Conservation (phyloP, 2,797 vertebrate species). For the Labeo calbasu region DNA sequence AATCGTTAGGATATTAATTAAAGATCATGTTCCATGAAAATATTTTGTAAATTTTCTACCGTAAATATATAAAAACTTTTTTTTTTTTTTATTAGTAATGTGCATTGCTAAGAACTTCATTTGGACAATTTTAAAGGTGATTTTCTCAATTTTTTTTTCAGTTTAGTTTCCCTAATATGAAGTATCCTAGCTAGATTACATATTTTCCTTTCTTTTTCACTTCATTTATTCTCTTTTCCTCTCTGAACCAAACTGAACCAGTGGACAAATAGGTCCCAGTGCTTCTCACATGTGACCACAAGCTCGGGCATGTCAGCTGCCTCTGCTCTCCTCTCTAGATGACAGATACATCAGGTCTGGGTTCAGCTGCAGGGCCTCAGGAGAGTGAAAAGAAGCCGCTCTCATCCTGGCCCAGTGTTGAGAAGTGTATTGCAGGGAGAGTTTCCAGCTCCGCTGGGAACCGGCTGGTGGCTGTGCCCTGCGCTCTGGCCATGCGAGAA, state of each 20-base stretch:
- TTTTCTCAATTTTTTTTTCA: too few relatives aligned
- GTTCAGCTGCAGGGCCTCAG: slow-evolving; percentile 62
- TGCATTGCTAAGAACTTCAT: too few relatives aligned
- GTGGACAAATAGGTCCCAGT: slow-evolving; percentile 57
- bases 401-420: slow-evolving; percentile 48
- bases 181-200: not conserved
- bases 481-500: slow-evolving; percentile 71
- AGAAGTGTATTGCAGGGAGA: slow-evolving; percentile 45
- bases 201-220: slow-evolving; percentile 48
- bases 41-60: too few relatives aligned
- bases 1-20: too few relatives aligned
- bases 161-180: too few relatives aligned
- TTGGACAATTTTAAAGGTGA: too few relatives aligned
- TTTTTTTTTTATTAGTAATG: too few relatives aligned
- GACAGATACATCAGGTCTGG: slow-evolving; percentile 72
- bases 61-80: too few relatives aligned
- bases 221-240: not conserved
- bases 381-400: slow-evolving; percentile 47
- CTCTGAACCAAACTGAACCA: slow-evolving; percentile 45
- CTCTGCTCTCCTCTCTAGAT: slow-evolving; percentile 58
- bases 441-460: slow-evolving; percentile 53
- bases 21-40: too few relatives aligned
- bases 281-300: slow-evolving; percentile 57
- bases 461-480: slow-evolving; percentile 62
- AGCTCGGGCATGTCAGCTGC: slow-evolving; percentile 67